Conservation (phyloP, 2,113 vertebrate genomes). For the Colinus virginianus region DNA sequence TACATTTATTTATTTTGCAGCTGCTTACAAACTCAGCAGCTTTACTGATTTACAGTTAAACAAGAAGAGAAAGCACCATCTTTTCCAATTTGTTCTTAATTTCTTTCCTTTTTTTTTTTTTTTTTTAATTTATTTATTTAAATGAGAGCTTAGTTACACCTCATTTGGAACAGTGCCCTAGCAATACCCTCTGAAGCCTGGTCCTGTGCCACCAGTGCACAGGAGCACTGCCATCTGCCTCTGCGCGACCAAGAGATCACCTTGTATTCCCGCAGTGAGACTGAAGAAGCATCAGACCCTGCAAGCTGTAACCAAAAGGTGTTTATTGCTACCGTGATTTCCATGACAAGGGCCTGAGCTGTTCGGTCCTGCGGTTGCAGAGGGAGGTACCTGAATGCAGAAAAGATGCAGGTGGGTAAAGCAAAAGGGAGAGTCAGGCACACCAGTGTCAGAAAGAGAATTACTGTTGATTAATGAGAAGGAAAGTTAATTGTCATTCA, state of each 20-base stretch:
- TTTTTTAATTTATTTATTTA: background rate
- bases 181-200: background rate
- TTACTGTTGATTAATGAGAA: constrained; percentile 55
- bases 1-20: background rate
- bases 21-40: background rate
- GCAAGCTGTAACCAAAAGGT: background rate
- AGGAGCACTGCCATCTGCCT: background rate
- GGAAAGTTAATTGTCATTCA: constrained; percentile 49
- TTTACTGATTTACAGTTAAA: background rate
- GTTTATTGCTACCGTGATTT: background rate
- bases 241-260: rapidly evolving
- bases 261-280: background rate
- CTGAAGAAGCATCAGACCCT: background rate
- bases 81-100: background rate
- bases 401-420: background rate
- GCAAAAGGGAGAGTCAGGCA: background rate
- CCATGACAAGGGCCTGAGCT: background rate
- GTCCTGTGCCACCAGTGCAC: background rate
- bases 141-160: background rate
- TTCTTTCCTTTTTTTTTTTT: background rate
- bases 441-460: background rate
- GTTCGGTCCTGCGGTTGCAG: background rate
- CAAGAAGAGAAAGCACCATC: background rate
- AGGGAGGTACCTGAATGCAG: rapidly evolving
- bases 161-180: background rate